Evolutionary conservation across 2,113 vertebrate species (phyloP).

Genomic region (Lanius collurio): DNA sequence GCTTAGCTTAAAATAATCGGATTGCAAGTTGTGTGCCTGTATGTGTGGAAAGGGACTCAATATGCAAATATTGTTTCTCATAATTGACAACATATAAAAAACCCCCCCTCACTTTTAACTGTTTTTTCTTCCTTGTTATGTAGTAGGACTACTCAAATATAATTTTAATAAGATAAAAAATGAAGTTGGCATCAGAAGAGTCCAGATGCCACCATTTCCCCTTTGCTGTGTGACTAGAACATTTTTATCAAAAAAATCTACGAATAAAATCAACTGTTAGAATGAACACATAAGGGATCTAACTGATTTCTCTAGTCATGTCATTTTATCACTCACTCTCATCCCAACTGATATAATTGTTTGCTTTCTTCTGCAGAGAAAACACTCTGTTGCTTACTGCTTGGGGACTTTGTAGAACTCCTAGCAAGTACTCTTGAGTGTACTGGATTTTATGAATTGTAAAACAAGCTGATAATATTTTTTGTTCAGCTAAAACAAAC

Average conservation of each 20-base stretch:
- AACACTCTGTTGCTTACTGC: not conserved
- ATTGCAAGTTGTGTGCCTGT: not conserved
- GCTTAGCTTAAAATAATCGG: conserved; percentile 1
- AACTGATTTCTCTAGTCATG: not conserved
- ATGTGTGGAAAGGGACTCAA: not conserved
- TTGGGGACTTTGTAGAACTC: not conserved
- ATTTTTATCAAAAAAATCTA: not conserved
- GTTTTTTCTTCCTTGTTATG: not conserved
- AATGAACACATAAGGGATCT: not conserved
- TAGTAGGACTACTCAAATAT: not conserved
- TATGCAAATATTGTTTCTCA: not conserved
- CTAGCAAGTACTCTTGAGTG: not conserved
- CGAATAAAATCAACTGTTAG: not conserved
- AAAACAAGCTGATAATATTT: not conserved
- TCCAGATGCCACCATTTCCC: not conserved
- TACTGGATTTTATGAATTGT: not conserved
- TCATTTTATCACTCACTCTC: not conserved
- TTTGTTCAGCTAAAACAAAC: not conserved
- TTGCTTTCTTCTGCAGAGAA: not conserved
- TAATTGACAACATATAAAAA: not conserved
- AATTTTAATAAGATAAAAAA: not conserved
- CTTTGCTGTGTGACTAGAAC: not conserved
- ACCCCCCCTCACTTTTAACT: not conserved
- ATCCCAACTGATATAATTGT: not conserved
- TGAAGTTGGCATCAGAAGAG: not conserved